These are phyloP conservation scores for Oxycera nigricornis DNA, from an alignment of 2,888 invertebrate species.

Conservation along the genomic window DNA sequence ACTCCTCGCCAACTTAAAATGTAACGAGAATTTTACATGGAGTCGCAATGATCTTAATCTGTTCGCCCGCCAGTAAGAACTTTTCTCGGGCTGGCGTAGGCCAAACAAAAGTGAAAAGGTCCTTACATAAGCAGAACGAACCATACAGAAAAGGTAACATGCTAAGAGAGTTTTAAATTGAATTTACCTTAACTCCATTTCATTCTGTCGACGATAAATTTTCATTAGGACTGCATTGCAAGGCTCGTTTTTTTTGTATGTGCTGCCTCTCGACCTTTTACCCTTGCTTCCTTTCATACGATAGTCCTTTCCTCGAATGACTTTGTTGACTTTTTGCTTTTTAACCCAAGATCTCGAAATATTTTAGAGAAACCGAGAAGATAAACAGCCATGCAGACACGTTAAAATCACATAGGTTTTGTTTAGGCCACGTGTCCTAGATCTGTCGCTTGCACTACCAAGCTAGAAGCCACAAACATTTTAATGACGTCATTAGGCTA, in stretches of 20 bases:
- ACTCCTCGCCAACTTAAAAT: background rate
- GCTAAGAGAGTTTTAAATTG: slow-evolving; percentile 33
- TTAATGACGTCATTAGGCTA: slow-evolving; percentile 28
- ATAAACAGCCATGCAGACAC: too few relatives aligned
- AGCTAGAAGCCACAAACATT: background rate
- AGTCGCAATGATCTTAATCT: slow-evolving; percentile 21
- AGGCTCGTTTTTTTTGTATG: background rate
- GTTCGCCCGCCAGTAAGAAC: background rate
- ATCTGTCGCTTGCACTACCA: background rate
- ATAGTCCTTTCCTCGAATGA: background rate
- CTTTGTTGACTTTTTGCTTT: background rate
- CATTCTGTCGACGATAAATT: slow-evolving; percentile 37
- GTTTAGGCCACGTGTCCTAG: background rate
- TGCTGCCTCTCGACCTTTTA: background rate
- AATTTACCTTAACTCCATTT: slow-evolving; percentile 40
- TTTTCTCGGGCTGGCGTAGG: background rate
- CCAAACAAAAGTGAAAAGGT: background rate
- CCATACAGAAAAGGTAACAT: background rate
- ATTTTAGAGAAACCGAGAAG: too few relatives aligned
- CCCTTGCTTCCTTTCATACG: background rate
- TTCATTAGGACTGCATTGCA: slow-evolving; percentile 20
- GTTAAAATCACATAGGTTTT: background rate
- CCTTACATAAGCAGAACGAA: too few relatives aligned
- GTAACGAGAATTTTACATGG: slow-evolving; percentile 9
- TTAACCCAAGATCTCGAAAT: too few relatives aligned